Percentiles rank a stretch among this genome's conserved stretches.
These are phyloP conservation scores for Tenebrio molitor DNA, from an alignment of 1,140 invertebrate species.

Conservation along the genomic window DNA sequence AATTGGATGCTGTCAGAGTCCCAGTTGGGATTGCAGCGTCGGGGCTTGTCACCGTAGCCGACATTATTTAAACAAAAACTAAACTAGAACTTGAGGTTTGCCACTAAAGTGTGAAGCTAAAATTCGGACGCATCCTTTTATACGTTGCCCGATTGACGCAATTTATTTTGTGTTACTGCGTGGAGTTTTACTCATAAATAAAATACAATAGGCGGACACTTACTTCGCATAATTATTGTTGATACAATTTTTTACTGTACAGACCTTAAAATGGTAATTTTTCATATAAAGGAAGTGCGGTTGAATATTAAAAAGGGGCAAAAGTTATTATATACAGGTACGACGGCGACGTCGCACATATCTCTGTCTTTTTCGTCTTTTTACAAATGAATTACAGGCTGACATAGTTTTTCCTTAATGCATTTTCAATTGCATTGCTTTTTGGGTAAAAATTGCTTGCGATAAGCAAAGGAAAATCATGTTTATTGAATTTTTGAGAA, in stretches of 20 bases:
- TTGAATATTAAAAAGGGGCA: too few relatives aligned
- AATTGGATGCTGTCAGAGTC: conserved; percentile 68
- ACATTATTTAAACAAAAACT: conserved; percentile 45
- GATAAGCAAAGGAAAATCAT: too few relatives aligned
- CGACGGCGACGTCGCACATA: too few relatives aligned
- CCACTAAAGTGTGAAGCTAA: conserved; percentile 1
- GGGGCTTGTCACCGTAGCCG: conserved; percentile 60
- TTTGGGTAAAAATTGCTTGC: too few relatives aligned
- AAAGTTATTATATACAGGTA: too few relatives aligned
- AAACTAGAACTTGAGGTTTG: conserved; percentile 14
- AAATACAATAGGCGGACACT: conserved; percentile 28
- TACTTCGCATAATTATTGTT: background rate
- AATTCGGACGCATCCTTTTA: background rate
- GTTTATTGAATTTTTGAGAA: too few relatives aligned
- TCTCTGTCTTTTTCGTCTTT: too few relatives aligned
- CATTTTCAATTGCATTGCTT: too few relatives aligned
- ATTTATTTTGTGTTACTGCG: background rate
- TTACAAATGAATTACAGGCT: too few relatives aligned
- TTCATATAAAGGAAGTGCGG: conserved; percentile 10
- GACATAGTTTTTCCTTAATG: too few relatives aligned
- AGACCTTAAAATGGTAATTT: conserved; percentile 11
- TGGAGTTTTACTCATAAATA: conserved; percentile 21
- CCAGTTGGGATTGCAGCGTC: conserved; percentile 60
- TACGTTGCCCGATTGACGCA: conserved; percentile 7
- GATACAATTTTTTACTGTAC: background rate